phyloP scores from a whole-genome alignment of 2,888 invertebrate genomes.

The Scaptomyza cyrtandrae region DNA sequence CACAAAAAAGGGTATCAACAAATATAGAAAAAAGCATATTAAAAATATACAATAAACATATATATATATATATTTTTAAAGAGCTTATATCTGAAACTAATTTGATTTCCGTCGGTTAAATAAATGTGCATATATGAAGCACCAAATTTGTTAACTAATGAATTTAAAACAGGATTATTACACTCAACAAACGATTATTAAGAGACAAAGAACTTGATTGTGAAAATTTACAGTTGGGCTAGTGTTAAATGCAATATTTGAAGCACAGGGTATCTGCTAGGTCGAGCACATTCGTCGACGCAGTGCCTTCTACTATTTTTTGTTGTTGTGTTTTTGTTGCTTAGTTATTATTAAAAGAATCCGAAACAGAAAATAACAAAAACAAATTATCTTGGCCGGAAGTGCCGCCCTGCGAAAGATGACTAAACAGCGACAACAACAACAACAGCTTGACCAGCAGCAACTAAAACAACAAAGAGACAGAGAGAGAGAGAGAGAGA shows the following conservation, averaged over 20 bases:
- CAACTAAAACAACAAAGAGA: background rate
- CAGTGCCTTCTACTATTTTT: background rate
- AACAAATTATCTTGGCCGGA: slow-evolving; percentile 67
- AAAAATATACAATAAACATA: too few relatives aligned
- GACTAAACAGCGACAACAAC: slow-evolving; percentile 37
- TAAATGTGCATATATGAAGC: too few relatives aligned
- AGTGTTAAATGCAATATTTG: too few relatives aligned
- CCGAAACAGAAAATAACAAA: slow-evolving; percentile 27
- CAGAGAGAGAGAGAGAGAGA: background rate
- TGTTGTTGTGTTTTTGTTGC: background rate
- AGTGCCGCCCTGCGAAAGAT: slow-evolving; percentile 53
- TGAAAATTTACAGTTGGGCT: too few relatives aligned
- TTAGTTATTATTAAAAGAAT: slow-evolving; percentile 20
- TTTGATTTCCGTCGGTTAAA: too few relatives aligned
- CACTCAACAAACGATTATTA: too few relatives aligned
- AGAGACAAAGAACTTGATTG: too few relatives aligned
- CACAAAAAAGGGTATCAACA: background rate
- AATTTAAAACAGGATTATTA: too few relatives aligned
- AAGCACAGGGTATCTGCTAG: background rate
- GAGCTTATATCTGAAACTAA: too few relatives aligned
- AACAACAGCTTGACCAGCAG: slow-evolving; percentile 11
- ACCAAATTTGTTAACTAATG: too few relatives aligned
- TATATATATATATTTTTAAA: background rate
- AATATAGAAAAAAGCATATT: too few relatives aligned
- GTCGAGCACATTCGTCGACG: too few relatives aligned